phyloP scores from a whole-genome alignment of 2,888 invertebrate genomes.

The Prosapia bicincta region DNA sequence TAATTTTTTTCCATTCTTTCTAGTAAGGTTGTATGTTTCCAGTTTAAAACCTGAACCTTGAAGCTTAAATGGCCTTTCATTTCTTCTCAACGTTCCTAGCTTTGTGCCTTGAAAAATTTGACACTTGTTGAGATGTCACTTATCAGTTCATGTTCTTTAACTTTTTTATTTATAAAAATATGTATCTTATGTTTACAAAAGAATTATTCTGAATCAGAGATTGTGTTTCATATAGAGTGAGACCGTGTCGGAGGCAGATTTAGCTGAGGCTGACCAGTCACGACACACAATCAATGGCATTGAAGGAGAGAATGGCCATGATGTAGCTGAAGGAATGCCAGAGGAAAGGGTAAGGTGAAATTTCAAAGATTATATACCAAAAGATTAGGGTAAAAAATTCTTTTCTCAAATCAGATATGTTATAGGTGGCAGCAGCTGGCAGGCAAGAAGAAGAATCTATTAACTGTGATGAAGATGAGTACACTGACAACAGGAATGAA shows the following conservation, averaged over 20 bases:
- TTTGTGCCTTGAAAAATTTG: too few relatives aligned
- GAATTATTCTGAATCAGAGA: not conserved
- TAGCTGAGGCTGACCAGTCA: conserved; percentile 79
- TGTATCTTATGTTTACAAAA: not conserved
- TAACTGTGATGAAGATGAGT: conserved; percentile 15
- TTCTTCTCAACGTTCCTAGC: too few relatives aligned
- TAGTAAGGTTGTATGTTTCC: too few relatives aligned
- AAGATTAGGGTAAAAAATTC: not conserved
- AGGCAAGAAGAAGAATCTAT: not conserved
- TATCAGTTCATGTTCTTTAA: not conserved
- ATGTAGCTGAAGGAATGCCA: conserved; percentile 13
- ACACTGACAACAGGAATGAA: conserved; percentile 23
- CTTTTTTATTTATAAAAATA: not conserved
- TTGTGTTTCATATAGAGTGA: conserved; percentile 10
- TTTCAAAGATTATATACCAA: too few relatives aligned
- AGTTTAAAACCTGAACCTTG: too few relatives aligned
- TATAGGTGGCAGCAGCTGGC: conserved; percentile 10
- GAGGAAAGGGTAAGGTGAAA: not conserved
- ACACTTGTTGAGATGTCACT: too few relatives aligned
- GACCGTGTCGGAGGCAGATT: conserved; percentile 57
- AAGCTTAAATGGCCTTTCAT: too few relatives aligned
- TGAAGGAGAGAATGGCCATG: conserved; percentile 15
- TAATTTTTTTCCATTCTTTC: too few relatives aligned
- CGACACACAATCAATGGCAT: conserved; percentile 45
- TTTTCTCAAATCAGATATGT: not conserved